Percentiles rank a stretch among this genome's conserved stretches.
phyloP scores from a whole-genome alignment of 2,113 vertebrate species.

The Verasper variegatus region DNA sequence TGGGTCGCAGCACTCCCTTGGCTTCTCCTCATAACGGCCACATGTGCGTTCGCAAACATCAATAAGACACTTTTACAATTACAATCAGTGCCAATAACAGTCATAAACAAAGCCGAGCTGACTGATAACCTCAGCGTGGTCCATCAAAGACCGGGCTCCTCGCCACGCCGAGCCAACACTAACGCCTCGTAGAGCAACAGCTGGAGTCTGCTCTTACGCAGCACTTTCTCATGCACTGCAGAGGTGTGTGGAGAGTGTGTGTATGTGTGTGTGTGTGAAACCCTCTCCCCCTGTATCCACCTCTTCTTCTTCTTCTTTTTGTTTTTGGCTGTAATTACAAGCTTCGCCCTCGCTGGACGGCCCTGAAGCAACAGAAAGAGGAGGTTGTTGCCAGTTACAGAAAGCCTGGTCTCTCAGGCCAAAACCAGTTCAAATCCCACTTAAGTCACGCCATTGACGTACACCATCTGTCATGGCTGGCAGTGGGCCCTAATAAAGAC shows the following conservation, averaged over 20 bases:
- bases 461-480: slow-evolving; percentile 75
- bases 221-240: slow-evolving; percentile 38
- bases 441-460: slow-evolving; percentile 72
- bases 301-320: slow-evolving; percentile 11
- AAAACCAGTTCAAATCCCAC: slow-evolving; percentile 76
- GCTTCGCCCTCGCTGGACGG: slow-evolving; percentile 11
- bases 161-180: slow-evolving; percentile 7
- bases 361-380: slow-evolving; percentile 49
- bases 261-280: not conserved
- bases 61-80: slow-evolving; percentile 33
- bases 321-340: slow-evolving; percentile 55
- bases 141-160: slow-evolving; percentile 38
- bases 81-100: slow-evolving; percentile 24
- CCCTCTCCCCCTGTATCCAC: slow-evolving; percentile 1
- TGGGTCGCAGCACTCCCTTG: slow-evolving; percentile 6
- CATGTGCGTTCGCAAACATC: slow-evolving; percentile 22
- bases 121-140: slow-evolving; percentile 52
- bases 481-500: slow-evolving; percentile 70
- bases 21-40: slow-evolving; percentile 24
- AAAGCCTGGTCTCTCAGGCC: slow-evolving; percentile 41
- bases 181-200: slow-evolving; percentile 49
- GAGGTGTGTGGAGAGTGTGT: slow-evolving; percentile 7
- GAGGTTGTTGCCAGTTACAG: slow-evolving; percentile 55
- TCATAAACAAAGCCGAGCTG: slow-evolving; percentile 32
- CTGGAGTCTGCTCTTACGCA: slow-evolving; percentile 55